Evolutionary conservation across 2,888 invertebrate species (phyloP), one percentile per base, ranked within the genome.

Genomic region (Pristionchus entomophagus): DNA sequence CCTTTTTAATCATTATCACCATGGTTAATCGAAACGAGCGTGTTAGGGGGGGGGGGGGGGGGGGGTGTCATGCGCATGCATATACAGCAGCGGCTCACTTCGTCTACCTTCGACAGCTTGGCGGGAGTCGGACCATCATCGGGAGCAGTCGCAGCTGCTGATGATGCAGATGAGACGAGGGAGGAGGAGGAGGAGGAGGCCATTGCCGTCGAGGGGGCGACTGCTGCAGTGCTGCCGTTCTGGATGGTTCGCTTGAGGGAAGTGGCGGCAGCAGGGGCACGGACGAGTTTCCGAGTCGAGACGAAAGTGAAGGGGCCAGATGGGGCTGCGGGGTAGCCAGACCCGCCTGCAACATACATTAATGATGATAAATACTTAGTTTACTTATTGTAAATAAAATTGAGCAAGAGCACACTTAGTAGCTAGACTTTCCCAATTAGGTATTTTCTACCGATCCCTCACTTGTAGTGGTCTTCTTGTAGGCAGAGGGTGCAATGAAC

Each of bases 21-120:
- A n/a, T n/a, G n/a, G n/a, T n/a, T 10, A 56, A 56, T 56, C 56
- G 5, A 26, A 10, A 17, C 19, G 6, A 4, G 51, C 51, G 12
- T 51, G 51, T 10, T 51, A 51, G 14, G 22, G 51, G 4, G 51
- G 1, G 51, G 1, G 51, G 4, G 51, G n/a, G n/a, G n/a, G n/a
- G n/a, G n/a, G 22, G 51, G 4, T 51, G 22, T 17, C 12, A 12
- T n/a, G 62, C 62, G 32, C 62, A n/a, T n/a, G n/a, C n/a, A n/a
- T n/a, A n/a, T n/a, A n/a, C n/a, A n/a, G 59, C 59, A 59, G 59
- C 56, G 6, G 6, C 73, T 45, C 38, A 73, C 73, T 41, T 41
- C 45, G 41, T 73, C 73, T 41, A 73, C 73, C 26, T 26, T 73
- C 41, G 73, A 73, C n/a, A 73, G n/a, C 73, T 73, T 73, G 41